These are phyloP conservation scores for Philonicus albiceps DNA, from an alignment of 2,888 invertebrate species.

Conservation along the genomic window DNA sequence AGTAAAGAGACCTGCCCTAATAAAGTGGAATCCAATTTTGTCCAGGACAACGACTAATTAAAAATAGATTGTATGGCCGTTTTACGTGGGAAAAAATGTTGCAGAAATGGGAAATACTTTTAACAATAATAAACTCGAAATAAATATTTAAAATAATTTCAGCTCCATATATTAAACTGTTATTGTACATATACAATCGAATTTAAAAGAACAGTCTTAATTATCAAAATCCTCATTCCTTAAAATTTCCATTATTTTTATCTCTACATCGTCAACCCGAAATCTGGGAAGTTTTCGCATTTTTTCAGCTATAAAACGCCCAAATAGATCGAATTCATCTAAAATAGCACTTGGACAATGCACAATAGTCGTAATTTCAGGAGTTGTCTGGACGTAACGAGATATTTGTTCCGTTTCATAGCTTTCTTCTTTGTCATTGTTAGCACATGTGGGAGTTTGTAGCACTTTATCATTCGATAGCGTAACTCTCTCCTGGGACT, in stretches of 20 bases:
- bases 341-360: constrained; percentile 6
- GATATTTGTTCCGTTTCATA: not conserved
- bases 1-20: too few relatives aligned
- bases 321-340: constrained; percentile 42
- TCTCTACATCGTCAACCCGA: constrained; percentile 16
- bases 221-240: not conserved
- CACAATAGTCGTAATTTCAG: not conserved
- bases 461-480: not conserved
- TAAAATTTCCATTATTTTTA: constrained; percentile 27
- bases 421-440: not conserved
- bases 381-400: not conserved
- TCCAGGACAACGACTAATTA: too few relatives aligned
- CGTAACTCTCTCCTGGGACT: not conserved
- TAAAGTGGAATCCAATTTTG: too few relatives aligned
- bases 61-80: too few relatives aligned
- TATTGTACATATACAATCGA: not conserved
- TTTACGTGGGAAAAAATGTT: too few relatives aligned
- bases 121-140: not conserved
- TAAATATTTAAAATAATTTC: not conserved
- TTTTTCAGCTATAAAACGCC: constrained; percentile 39
- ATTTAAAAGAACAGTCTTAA: not conserved
- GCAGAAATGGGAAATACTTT: not conserved
- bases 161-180: not conserved
- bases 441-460: not conserved
- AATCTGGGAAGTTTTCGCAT: constrained; percentile 22